Conservation (phyloP, 2,888 invertebrate genomes). For the Meliscaeva auricollis region DNA sequence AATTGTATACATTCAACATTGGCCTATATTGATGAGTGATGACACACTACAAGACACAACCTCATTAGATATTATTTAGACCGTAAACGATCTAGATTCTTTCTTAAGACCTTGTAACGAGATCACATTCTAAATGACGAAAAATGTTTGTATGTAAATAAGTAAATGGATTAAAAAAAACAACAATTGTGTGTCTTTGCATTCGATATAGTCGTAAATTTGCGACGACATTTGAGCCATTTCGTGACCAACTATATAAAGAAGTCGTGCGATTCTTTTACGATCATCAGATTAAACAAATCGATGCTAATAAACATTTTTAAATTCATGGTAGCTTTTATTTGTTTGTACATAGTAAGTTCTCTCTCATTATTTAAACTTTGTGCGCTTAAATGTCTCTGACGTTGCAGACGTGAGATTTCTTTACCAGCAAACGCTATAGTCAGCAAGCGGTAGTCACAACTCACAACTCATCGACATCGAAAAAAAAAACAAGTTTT, state of each 20-base stretch:
- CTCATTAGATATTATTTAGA: slow-evolving; percentile 55
- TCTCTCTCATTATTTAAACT: not conserved
- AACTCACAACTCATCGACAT: not conserved
- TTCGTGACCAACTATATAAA: slow-evolving; percentile 56
- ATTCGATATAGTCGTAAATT: slow-evolving; percentile 13
- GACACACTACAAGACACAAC: slow-evolving; percentile 28
- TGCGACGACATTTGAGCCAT: slow-evolving; percentile 32
- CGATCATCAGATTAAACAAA: slow-evolving; percentile 46
- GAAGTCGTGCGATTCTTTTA: slow-evolving; percentile 58
- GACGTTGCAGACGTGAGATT: slow-evolving; percentile 16
- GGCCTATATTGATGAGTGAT: slow-evolving; percentile 42
- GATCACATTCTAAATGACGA: slow-evolving; percentile 28
- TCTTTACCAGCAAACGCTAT: slow-evolving; percentile 8
- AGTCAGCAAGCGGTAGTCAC: not conserved
- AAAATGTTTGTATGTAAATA: not conserved
- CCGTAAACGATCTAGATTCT: slow-evolving; percentile 57
- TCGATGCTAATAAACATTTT: slow-evolving; percentile 58
- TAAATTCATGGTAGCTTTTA: slow-evolving; percentile 4
- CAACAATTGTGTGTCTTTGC: not conserved
- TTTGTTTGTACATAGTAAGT: not conserved
- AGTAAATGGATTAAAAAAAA: slow-evolving; percentile 31
- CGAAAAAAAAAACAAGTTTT: slow-evolving; percentile 15
- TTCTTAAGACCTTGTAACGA: slow-evolving; percentile 33
- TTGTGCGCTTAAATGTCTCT: not conserved
- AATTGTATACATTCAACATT: slow-evolving; percentile 62